Evolutionary conservation across 2,113 vertebrate genomes (phyloP).

Genomic region (Athene noctua): DNA sequence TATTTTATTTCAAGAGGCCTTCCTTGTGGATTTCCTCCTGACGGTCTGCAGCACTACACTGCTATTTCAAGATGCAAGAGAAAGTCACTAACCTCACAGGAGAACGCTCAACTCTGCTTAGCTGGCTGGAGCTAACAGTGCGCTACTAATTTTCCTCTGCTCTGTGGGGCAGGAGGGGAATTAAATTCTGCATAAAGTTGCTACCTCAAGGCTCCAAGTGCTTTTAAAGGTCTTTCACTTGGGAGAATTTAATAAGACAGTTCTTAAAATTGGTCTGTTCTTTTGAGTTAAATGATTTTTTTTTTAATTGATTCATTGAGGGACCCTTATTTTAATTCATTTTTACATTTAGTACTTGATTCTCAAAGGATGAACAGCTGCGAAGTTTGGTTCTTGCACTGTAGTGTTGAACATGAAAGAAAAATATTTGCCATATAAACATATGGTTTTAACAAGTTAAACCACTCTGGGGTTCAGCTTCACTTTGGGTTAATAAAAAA

Average conservation of each 20-base stretch:
- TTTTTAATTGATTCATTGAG: constrained; percentile 25
- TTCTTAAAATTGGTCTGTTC: constrained; percentile 66
- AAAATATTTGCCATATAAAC: constrained; percentile 56
- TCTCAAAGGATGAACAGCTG: constrained; percentile 67
- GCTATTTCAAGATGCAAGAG: constrained; percentile 55
- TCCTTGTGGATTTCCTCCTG: constrained; percentile 68
- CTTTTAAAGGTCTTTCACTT: constrained; percentile 74
- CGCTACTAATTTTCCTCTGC: constrained; percentile 65
- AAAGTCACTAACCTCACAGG: constrained; percentile 60
- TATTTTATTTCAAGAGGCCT: constrained; percentile 72
- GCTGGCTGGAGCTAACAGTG: constrained; percentile 67
- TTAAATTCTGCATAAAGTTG: constrained; percentile 77
- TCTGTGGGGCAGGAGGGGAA: constrained; percentile 62
- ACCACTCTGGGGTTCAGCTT: constrained; percentile 68
- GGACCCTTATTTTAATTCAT: constrained; percentile 69
- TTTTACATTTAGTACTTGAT: constrained; percentile 68
- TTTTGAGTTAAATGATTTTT: constrained; percentile 35
- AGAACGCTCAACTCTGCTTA: constrained; percentile 59
- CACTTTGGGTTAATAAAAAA: constrained; percentile 78
- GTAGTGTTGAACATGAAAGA: constrained; percentile 45
- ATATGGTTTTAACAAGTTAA: constrained; percentile 60
- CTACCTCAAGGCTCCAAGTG: constrained; percentile 84
- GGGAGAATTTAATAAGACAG: constrained; percentile 64
- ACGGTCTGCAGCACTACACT: constrained; percentile 66
- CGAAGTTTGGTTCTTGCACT: constrained; percentile 65